Evolutionary conservation across 2,888 invertebrate species (phyloP).

Genomic region (Apodemia hepburni): DNA sequence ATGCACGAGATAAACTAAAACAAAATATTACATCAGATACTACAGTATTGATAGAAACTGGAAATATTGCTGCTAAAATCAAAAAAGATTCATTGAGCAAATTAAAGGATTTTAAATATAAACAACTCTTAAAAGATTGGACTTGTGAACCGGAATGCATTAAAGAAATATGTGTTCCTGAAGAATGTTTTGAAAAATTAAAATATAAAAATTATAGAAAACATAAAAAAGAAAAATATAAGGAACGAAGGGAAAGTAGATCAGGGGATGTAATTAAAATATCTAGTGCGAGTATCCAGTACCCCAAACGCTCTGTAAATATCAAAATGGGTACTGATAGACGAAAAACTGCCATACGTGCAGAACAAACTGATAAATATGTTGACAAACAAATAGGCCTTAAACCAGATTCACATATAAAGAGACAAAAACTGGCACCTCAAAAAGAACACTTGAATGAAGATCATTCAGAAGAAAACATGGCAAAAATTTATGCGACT

Average conservation of each 20-base stretch:
- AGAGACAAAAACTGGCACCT: too few species aligned
- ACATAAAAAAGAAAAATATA: slow-evolving; percentile 16
- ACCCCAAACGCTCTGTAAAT: not conserved
- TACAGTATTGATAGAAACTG: not conserved
- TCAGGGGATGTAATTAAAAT: not conserved
- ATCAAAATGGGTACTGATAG: not conserved
- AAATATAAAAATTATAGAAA: slow-evolving; percentile 27
- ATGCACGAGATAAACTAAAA: not conserved
- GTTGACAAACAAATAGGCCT: not conserved
- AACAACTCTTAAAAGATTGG: slow-evolving; percentile 36
- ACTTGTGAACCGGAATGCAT: slow-evolving; percentile 38
- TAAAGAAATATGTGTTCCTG: slow-evolving; percentile 37
- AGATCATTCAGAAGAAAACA: not conserved
- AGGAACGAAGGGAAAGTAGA: not conserved
- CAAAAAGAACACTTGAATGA: not conserved
- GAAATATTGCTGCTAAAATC: slow-evolving; percentile 24
- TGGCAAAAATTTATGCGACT: not conserved
- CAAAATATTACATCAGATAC: not conserved
- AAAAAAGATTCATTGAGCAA: slow-evolving; percentile 46
- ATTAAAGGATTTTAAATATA: slow-evolving; percentile 38
- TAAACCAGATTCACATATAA: not conserved
- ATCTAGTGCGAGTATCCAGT: not conserved
- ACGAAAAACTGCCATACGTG: not conserved
- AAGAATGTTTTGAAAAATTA: slow-evolving; percentile 39
- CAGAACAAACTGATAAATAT: not conserved